Evolutionary conservation across 2,888 invertebrate species (phyloP), one percentile per base, ranked within the genome.

Genomic region (Philhelius pedissequus): DNA sequence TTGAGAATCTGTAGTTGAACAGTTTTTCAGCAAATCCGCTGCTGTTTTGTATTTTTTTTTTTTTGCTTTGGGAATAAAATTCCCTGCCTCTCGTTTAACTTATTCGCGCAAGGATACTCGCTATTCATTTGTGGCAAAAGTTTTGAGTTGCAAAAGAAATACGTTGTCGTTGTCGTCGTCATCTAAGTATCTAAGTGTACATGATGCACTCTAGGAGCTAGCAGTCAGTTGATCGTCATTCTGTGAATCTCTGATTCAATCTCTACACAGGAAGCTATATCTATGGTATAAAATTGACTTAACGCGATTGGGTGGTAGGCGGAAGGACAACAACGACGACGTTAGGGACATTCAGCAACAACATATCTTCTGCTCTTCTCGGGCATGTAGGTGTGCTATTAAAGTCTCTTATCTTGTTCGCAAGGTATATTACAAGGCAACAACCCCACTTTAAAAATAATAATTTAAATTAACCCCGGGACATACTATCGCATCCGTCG

Each of bases 371-470:
- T 20, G 45, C 43, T 60, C 54, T 52, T 43, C 56, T 30, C 52
- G 43, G 15, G 43, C 82, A 69, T 77, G 78, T 83, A 83, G 83
- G 83, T 83, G 83, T 83, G 83, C 83, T 43, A 79, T 83, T 83
- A 83, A 75, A 79, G 64, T 35, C 83, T 79, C 83, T 83, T 83
- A 83, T 83, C 83, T 70, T 83, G 83, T 83, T 83, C 74, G 78
- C 78, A 78, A 79, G 83, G 83, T 70, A 84, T 76, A 84, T 84
- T 84, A 79, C 80, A 84, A 79, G 84, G 79, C 84, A 84, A 80
- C 84, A 84, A 84, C 84, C 84, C 84, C 84, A 84, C 84, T 84
- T 84, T 84, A 84, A 79, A 84, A 84, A 84, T 84, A 84, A 84
- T 84, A 84, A 84, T 84, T 84, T 84, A 84, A 84, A 84, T 84